A percentile compares a stretch with the other conserved stretches of the same genome.
Evolutionary conservation across 2,888 invertebrate genomes (phyloP).

Genomic region (Poecilobothrus nobilitatus): DNA sequence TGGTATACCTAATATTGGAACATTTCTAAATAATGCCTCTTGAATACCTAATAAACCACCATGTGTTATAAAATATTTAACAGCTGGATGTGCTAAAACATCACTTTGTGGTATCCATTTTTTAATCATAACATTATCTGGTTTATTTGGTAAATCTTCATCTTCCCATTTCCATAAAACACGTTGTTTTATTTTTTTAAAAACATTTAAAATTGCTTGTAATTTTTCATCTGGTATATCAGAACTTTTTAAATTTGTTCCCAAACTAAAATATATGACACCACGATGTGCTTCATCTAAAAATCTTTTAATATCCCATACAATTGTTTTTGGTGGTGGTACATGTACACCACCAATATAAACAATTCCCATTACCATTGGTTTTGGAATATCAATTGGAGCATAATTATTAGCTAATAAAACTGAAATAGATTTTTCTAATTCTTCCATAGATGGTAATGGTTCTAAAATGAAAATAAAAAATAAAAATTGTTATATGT

Average conservation of each 20-base stretch:
- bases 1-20: slow-evolving; percentile 44
- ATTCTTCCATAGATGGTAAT: slow-evolving; percentile 36
- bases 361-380: slow-evolving; percentile 44
- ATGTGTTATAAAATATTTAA: slow-evolving; percentile 43
- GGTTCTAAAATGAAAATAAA: slow-evolving; percentile 5
- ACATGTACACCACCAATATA: slow-evolving; percentile 51
- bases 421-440: slow-evolving; percentile 44
- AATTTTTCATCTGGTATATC: slow-evolving; percentile 39
- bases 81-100: slow-evolving; percentile 44
- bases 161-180: slow-evolving; percentile 47
- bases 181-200: slow-evolving; percentile 38
- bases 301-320: slow-evolving; percentile 42
- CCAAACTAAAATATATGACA: slow-evolving; percentile 45
- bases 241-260: slow-evolving; percentile 42
- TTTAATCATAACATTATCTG: slow-evolving; percentile 43
- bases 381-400: slow-evolving; percentile 43
- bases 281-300: slow-evolving; percentile 43
- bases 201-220: slow-evolving; percentile 35
- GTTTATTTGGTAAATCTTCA: slow-evolving; percentile 34
- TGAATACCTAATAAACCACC: slow-evolving; percentile 42
- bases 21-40: slow-evolving; percentile 42
- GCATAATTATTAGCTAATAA: slow-evolving; percentile 47
- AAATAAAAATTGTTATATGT: neutral
- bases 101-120: slow-evolving; percentile 48
- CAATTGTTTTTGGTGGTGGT: slow-evolving; percentile 37